Percentiles rank a stretch among this genome's conserved stretches.
Conservation (phyloP, 2,113 vertebrate genomes). For the Patagioenas fasciata region DNA sequence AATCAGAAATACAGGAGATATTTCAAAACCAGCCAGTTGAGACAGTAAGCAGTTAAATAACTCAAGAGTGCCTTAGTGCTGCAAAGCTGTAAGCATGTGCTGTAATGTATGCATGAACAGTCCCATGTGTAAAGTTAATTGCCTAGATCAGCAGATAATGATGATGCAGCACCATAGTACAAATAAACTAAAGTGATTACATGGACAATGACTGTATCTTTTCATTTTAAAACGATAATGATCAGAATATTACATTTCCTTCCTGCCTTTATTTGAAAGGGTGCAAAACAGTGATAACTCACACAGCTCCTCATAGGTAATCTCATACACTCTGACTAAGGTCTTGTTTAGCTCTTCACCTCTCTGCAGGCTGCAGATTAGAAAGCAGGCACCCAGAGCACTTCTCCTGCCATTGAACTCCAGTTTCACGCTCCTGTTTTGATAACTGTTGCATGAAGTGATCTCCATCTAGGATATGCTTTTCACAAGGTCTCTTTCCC, state of each 20-base stretch:
- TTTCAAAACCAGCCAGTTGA: neutral
- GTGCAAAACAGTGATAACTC: neutral
- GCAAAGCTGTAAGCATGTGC: neutral
- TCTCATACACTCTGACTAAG: neutral
- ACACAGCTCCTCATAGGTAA: neutral
- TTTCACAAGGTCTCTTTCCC: constrained; percentile 36
- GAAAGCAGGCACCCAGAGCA: neutral
- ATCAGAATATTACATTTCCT: constrained; percentile 17
- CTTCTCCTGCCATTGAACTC: neutral
- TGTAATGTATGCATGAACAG: neutral
- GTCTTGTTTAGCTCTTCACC: constrained; percentile 8
- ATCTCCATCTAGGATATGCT: constrained; percentile 51
- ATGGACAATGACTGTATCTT: neutral
- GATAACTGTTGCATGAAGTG: constrained; percentile 15
- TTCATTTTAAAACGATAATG: neutral
- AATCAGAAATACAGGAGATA: neutral
- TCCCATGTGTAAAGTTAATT: constrained; percentile 31
- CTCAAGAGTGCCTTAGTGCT: neutral
- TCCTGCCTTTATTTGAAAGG: constrained; percentile 10
- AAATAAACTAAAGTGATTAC: constrained; percentile 19
- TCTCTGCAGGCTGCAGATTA: neutral
- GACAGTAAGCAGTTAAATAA: neutral
- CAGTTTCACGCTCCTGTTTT: neutral
- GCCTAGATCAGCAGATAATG: constrained; percentile 11
- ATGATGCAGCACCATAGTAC: neutral